These are phyloP conservation scores for Drosophila orosa DNA, from an alignment of 1,140 invertebrate genomes.

Conservation along the genomic window DNA sequence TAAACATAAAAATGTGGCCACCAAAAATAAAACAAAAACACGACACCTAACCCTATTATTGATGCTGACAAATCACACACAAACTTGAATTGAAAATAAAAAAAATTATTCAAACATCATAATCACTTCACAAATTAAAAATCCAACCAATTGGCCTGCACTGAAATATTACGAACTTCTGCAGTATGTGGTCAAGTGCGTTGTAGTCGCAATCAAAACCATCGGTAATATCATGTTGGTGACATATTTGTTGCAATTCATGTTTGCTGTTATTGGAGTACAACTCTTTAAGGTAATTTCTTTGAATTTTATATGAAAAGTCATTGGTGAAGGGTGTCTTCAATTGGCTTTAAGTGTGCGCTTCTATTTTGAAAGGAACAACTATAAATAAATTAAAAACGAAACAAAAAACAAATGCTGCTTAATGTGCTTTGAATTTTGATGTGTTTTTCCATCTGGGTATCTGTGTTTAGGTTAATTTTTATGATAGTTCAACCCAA, in stretches of 20 bases:
- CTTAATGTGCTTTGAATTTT: slow-evolving; percentile 70
- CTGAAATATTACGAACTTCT: slow-evolving; percentile 51
- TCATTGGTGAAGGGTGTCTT: slow-evolving; percentile 64
- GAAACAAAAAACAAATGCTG: slow-evolving; percentile 26
- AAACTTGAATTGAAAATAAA: slow-evolving; percentile 20
- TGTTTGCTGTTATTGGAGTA: slow-evolving; percentile 99
- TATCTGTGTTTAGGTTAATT: slow-evolving; percentile 33
- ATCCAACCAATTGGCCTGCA: slow-evolving; percentile 51
- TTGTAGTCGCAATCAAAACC: slow-evolving; percentile 99
- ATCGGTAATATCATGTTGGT: slow-evolving; percentile 99
- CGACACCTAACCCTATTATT: slow-evolving; percentile 40
- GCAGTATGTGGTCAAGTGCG: slow-evolving; percentile 99
- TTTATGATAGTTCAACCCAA: slow-evolving; percentile 10
- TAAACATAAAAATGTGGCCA: slow-evolving; percentile 63
- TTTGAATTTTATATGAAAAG: slow-evolving; percentile 61
- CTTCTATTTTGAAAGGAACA: slow-evolving; percentile 48
- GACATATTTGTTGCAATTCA: slow-evolving; percentile 99
- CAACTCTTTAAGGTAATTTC: slow-evolving; percentile 99
- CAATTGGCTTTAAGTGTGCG: slow-evolving; percentile 73
- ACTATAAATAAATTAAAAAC: slow-evolving; percentile 16
- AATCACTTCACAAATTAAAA: slow-evolving; percentile 25
- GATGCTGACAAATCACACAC: slow-evolving; percentile 52
- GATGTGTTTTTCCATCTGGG: slow-evolving; percentile 47
- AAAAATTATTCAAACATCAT: slow-evolving; percentile 16
- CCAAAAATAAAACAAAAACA: slow-evolving; percentile 36